Evolutionary conservation across 1,140 invertebrate genomes (phyloP).

Genomic region (Drosophila ironensis): DNA sequence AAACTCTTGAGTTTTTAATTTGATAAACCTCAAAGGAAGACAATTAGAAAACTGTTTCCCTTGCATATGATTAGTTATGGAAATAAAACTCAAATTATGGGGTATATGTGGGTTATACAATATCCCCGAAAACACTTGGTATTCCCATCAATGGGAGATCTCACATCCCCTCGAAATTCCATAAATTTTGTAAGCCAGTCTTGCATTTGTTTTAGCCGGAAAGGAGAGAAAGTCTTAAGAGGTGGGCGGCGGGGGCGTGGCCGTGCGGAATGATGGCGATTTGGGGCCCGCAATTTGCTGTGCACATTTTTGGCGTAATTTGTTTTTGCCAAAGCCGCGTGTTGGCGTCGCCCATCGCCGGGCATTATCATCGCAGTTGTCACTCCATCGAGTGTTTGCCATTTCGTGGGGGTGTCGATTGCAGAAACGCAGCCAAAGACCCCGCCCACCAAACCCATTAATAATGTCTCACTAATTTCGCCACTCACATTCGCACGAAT

Average conservation of each 20-base stretch:
- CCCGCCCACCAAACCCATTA: slow-evolving; percentile 44
- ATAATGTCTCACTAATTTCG: slow-evolving; percentile 38
- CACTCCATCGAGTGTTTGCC: slow-evolving; percentile 18
- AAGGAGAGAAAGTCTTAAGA: not conserved
- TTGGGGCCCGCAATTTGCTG: slow-evolving; percentile 44
- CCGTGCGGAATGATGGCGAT: slow-evolving; percentile 9
- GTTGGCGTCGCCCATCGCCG: slow-evolving; percentile 58
- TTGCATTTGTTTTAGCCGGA: too few relatives aligned
- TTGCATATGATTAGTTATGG: too few relatives aligned
- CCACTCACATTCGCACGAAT: slow-evolving; percentile 13
- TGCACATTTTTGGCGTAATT: slow-evolving; percentile 67
- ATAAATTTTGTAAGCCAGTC: too few relatives aligned
- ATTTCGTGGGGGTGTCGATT: slow-evolving; percentile 50
- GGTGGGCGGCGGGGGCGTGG: not conserved
- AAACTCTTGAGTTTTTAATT: too few relatives aligned
- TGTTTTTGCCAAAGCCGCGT: slow-evolving; percentile 72
- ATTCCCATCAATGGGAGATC: too few relatives aligned
- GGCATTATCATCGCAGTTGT: slow-evolving; percentile 30
- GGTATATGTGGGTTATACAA: too few relatives aligned
- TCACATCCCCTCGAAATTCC: too few relatives aligned
- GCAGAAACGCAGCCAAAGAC: slow-evolving; percentile 3
- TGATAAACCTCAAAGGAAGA: too few relatives aligned
- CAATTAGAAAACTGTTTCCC: too few relatives aligned
- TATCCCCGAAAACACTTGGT: too few relatives aligned
- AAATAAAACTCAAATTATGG: too few relatives aligned